Conservation (phyloP, 2,888 invertebrate genomes). For the Ischnus inquisitorius region DNA sequence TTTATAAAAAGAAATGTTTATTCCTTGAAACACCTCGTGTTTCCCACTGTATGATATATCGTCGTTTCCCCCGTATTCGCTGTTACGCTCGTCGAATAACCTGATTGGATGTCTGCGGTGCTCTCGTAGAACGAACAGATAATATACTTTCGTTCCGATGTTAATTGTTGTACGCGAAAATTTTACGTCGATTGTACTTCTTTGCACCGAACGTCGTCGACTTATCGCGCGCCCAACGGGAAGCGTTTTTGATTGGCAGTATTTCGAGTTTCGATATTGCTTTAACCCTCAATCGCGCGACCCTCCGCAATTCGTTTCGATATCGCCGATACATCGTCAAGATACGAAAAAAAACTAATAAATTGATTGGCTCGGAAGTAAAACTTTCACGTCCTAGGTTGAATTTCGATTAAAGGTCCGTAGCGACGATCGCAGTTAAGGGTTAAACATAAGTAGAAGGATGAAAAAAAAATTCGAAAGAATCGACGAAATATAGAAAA, state of each 20-base stretch:
- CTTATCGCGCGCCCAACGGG: neutral
- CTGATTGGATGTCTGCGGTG: neutral
- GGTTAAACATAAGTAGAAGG: neutral
- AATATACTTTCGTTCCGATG: neutral
- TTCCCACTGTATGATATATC: neutral
- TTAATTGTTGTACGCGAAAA: neutral
- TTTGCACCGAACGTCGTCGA: neutral
- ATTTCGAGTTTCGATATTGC: neutral
- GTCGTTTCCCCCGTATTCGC: neutral
- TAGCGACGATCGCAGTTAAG: neutral
- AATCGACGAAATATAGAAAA: neutral
- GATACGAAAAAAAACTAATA: neutral
- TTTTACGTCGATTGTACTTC: neutral
- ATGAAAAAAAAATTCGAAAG: neutral
- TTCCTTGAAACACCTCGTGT: conserved; percentile 17
- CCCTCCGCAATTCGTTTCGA: neutral
- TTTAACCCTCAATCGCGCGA: neutral
- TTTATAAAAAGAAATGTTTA: conserved; percentile 51
- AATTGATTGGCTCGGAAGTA: neutral
- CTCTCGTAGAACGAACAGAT: neutral
- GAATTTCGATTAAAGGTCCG: neutral
- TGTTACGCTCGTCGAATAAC: neutral
- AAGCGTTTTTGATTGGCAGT: neutral
- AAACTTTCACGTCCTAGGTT: neutral
- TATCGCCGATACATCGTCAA: neutral